A percentile compares a stretch with the other conserved stretches of the same genome.
Evolutionary conservation across 2,797 vertebrate species (phyloP).

Genomic region (Centropyge bicolor): DNA sequence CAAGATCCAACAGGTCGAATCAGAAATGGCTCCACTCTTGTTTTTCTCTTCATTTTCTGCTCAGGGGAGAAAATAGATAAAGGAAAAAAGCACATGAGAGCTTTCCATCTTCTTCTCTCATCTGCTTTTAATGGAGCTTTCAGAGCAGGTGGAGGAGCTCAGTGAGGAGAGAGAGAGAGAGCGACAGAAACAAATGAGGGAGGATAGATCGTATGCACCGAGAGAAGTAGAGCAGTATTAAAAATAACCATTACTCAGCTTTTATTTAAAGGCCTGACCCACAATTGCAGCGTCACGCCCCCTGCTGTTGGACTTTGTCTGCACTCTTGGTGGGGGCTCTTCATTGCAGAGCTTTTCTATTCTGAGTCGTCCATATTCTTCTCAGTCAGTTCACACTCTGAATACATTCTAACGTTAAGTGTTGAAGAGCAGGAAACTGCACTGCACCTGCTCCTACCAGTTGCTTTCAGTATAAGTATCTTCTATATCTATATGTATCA

Average conservation of each 20-base stretch:
- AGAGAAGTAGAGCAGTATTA: slow-evolving; percentile 15
- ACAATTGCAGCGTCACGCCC: not conserved
- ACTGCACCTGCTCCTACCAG: not conserved
- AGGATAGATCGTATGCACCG: slow-evolving; percentile 1
- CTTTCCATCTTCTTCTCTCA: slow-evolving; percentile 26
- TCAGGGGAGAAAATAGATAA: not conserved
- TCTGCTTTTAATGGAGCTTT: slow-evolving; percentile 41
- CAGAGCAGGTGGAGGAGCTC: slow-evolving; percentile 20
- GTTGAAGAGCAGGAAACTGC: not conserved
- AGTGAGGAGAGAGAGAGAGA: not conserved
- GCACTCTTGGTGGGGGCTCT: not conserved
- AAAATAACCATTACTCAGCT: slow-evolving; percentile 19
- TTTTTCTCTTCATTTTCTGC: slow-evolving; percentile 13
- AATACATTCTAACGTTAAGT: not conserved
- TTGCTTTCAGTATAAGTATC: not conserved
- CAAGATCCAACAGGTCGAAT: not conserved
- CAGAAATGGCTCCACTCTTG: slow-evolving; percentile 2
- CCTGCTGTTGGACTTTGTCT: not conserved
- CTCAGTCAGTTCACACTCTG: not conserved
- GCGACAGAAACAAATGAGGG: not conserved
- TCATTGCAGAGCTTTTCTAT: slow-evolving; percentile 14
- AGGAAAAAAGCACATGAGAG: not conserved
- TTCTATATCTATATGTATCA: not conserved
- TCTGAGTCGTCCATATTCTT: not conserved
- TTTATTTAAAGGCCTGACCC: slow-evolving; percentile 29